Base-by-base conservation (phyloP, 2,797 vertebrate genomes). In the Gouania willdenowi region DNA sequence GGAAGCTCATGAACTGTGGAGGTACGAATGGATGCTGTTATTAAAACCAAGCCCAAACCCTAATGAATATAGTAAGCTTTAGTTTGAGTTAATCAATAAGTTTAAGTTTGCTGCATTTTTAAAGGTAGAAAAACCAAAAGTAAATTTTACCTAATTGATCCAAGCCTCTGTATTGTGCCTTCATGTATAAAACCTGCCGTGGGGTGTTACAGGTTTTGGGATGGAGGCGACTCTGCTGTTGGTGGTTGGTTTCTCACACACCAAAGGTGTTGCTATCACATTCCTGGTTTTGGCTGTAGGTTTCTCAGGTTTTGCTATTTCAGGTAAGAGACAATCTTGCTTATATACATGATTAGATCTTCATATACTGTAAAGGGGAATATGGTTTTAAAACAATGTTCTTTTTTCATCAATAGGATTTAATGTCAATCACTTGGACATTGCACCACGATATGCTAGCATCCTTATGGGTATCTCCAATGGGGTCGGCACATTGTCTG, bases 391-490 rank as follows among this genome's bases (percentile, higher is more conserved):
- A 12, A n/a, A 48, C 21, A 1, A 0, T 20, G 1, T 26, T n/a
- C n/a, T n/a, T n/a, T n/a, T n/a, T n/a, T n/a, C n/a, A n/a, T 54
- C 23, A 41, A 36, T 27, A 95, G 93, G 93, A 35, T 94, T 95
- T 60, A 95, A 95, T 35, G 93, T 95, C 9, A 95, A 95, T 73
- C 93, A 95, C 69, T 67, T 95, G 75, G 93, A 95, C 81, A 95
- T 95, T 7, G 93, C 93, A 2, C 93, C 93, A 0, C 90, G 93
- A 5, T 95, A 94, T 1, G 93, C 93, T 53, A 94, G 93, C 42
- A 94, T 95, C 63, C 91, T 95, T 34, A 94, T 95, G 93, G 93
- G 93, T 10, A 92, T 95, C 61, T 94, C 93, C 70, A 95, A 95
- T 0, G 93, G 93, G 0, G 93, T 94, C 41, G 93, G 93, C 42